Base-by-base conservation (phyloP, 2,888 invertebrate genomes). In the Tinea pellionella region DNA sequence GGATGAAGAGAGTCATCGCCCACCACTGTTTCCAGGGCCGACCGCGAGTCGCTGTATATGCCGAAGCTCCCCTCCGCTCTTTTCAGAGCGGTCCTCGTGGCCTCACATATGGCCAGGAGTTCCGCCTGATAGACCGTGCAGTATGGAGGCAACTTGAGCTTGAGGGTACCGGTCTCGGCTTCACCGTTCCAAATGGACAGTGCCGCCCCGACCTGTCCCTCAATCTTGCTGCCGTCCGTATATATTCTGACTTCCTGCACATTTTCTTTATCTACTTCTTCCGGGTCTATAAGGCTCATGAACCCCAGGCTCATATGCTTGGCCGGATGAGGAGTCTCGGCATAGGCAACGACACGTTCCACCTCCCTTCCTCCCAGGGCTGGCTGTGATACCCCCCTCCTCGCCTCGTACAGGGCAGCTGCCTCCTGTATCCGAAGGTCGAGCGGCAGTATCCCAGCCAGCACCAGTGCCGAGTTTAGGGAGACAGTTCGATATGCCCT, bases 71-170 rank as follows among this genome's bases (percentile, higher is more conserved):
- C 4, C 2, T 7, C 47, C 6, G 47, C 11, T 9, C 51, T 19
- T 13, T 37, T 13, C 13, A 16, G n/a, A 0, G 19, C 18, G 24
- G 16, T 11, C 15, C 42, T 13, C 12, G 24, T 7, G n/a, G 61
- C 61, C 11, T 37, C 37, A 1, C 9, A 15, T 1, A 61, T 24
- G 2, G 61, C 61, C 18, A 41, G 37, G n/a, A 61, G n/a, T 24
- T 61, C 61, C 13, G 61, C 55, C 30, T 61, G 61, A 30, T 59
- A 61, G 1, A 61, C 59, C 1, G 61, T 56, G 57, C 61, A 60
- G 55, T 43, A 43, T 1, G 42, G 13, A 0, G 13, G 24, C 9
- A 61, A 37, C 13, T 37, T 16, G 12, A 60, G 47, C 16, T 24
- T 56, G 0, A 7, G 8, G 1, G 7, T 13, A 3, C 15, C 18